Conservation (phyloP, 1,140 invertebrate genomes). For the Ceratina australensis region DNA sequence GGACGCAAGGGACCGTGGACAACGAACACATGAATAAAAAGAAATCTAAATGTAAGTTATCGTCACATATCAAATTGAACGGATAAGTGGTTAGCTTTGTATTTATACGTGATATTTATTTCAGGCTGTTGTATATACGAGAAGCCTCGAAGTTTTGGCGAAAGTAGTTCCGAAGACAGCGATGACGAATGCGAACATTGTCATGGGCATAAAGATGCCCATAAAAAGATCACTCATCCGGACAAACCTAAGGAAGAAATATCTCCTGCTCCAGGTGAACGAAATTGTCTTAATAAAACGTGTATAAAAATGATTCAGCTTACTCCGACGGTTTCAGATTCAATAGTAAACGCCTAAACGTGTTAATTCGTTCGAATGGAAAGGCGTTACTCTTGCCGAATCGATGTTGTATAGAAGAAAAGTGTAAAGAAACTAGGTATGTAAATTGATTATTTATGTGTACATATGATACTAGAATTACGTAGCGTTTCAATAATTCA, state of each 20-base stretch:
- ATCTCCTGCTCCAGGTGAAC: conserved; percentile 42
- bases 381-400: conserved; percentile 34
- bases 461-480: not conserved
- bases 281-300: not conserved
- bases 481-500: too few species aligned
- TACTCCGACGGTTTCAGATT: conserved; percentile 63
- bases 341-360: conserved; percentile 66
- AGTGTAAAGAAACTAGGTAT: conserved; percentile 47
- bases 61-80: conserved; percentile 14
- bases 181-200: conserved; percentile 93
- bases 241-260: conserved; percentile 67
- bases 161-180: conserved; percentile 89
- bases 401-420: conserved; percentile 38
- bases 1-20: conserved; percentile 93
- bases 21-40: conserved; percentile 96
- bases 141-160: conserved; percentile 89
- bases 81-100: conserved; percentile 1
- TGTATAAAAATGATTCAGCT: conserved; percentile 26
- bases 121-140: conserved; percentile 93
- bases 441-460: conserved; percentile 2
- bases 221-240: conserved; percentile 79
- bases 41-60: conserved; percentile 93
- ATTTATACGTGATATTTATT: conserved; percentile 5
- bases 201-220: conserved; percentile 88
- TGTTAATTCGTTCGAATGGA: conserved; percentile 47